Evolutionary conservation across 2,888 invertebrate species (phyloP).

Genomic region (Euproctis similis): DNA sequence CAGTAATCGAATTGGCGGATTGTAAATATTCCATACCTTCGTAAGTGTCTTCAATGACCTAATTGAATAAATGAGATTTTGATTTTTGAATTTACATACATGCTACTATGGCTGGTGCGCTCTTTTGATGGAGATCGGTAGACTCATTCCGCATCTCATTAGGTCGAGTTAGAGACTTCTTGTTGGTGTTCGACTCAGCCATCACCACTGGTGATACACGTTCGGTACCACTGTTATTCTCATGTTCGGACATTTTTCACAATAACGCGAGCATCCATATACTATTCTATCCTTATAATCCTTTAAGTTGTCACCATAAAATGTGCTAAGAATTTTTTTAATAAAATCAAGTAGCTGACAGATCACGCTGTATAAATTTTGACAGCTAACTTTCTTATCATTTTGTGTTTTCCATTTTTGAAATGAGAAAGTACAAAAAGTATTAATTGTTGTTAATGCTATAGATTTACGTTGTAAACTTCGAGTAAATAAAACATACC

Average conservation of each 20-base stretch:
- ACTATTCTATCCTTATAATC: slow-evolving; percentile 30
- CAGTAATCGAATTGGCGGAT: no score
- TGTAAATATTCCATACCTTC: no score
- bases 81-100: no score
- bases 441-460: no score
- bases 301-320: slow-evolving; percentile 44
- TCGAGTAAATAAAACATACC: no score
- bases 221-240: slow-evolving; percentile 36
- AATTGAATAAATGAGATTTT: no score
- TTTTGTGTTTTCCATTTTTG: slow-evolving; percentile 49
- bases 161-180: slow-evolving; percentile 33
- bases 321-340: slow-evolving; percentile 41
- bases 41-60: no score
- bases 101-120: slow-evolving; percentile 47
- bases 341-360: slow-evolving; percentile 46
- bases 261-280: slow-evolving; percentile 46
- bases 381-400: slow-evolving; percentile 52
- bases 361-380: slow-evolving; percentile 60
- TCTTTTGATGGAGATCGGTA: slow-evolving; percentile 39
- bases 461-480: no score
- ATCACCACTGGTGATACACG: slow-evolving; percentile 34
- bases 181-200: slow-evolving; percentile 38
- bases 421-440: slow-evolving; percentile 32
- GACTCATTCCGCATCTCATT: slow-evolving; percentile 38
- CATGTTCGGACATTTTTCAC: slow-evolving; percentile 56